Evolutionary conservation across 2,888 invertebrate genomes (phyloP).

Genomic region (Pinctada fucata): DNA sequence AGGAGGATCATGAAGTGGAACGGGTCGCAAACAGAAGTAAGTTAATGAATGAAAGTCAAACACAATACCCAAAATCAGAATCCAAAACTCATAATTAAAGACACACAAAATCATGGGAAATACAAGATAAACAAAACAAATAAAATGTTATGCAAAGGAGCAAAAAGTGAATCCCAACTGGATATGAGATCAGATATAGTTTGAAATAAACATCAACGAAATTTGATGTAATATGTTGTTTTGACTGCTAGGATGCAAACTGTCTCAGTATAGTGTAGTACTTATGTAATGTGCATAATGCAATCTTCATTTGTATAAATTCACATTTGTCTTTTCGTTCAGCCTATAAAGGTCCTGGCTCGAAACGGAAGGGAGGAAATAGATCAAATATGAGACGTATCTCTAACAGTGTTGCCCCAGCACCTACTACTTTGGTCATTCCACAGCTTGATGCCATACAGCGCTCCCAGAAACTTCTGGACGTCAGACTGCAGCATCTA

Average conservation of each 20-base stretch:
- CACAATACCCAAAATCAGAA: too few relatives aligned
- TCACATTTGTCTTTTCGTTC: not conserved
- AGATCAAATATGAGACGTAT: conserved; percentile 59
- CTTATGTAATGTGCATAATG: too few relatives aligned
- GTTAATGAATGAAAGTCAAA: not conserved
- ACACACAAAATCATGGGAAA: conserved; percentile 2
- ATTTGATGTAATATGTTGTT: too few relatives aligned
- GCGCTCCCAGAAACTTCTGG: conserved; percentile 75
- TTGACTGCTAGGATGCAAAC: too few relatives aligned
- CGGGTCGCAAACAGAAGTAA: conserved; percentile 16
- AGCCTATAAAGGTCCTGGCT: conserved; percentile 27
- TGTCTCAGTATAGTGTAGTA: too few relatives aligned
- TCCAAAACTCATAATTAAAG: not conserved
- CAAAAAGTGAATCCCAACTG: not conserved
- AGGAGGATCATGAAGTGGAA: conserved; percentile 56
- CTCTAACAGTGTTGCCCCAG: conserved; percentile 64
- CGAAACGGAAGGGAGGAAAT: conserved; percentile 49
- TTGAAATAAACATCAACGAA: too few relatives aligned
- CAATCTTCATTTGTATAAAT: not conserved
- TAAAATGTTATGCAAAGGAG: not conserved
- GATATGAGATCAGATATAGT: too few relatives aligned
- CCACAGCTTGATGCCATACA: conserved; percentile 76
- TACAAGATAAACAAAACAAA: not conserved
- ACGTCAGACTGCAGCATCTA: conserved; percentile 75
- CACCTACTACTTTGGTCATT: conserved; percentile 74